These are phyloP conservation scores for Aptenodytes patagonicus DNA, from an alignment of 2,113 vertebrate species.

Conservation along the genomic window DNA sequence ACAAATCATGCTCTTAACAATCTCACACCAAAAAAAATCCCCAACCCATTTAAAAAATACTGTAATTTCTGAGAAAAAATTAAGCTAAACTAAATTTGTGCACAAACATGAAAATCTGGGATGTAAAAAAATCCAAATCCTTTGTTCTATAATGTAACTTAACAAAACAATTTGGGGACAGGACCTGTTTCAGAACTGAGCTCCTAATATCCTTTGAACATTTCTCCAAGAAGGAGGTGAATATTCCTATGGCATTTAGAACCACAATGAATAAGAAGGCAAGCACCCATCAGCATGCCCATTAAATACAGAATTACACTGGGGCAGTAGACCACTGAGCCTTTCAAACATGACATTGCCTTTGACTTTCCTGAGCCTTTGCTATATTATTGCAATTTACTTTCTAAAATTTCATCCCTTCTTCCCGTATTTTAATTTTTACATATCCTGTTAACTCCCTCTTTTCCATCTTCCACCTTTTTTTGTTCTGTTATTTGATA, in stretches of 20 bases:
- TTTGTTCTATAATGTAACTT: neutral
- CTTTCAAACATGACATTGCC: neutral
- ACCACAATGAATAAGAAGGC: neutral
- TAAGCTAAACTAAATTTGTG: neutral
- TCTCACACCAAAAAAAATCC: fast-evolving
- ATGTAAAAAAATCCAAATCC: neutral
- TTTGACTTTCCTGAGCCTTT: neutral
- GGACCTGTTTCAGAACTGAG: neutral
- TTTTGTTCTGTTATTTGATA: neutral
- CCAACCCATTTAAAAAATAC: neutral
- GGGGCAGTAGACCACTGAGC: neutral
- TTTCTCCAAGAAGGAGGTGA: neutral
- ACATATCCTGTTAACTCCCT: neutral
- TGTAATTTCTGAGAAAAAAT: neutral
- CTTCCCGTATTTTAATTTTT: neutral
- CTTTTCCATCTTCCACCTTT: neutral
- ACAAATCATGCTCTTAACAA: neutral
- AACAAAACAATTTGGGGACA: neutral
- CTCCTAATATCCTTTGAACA: neutral
- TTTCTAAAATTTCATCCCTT: neutral
- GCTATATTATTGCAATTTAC: neutral
- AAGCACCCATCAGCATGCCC: neutral
- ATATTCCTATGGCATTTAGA: neutral
- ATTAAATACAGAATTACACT: neutral
- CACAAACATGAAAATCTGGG: neutral